Evolutionary conservation across 1,140 invertebrate species (phyloP).

Genomic region (Sesamia nonagrioides): DNA sequence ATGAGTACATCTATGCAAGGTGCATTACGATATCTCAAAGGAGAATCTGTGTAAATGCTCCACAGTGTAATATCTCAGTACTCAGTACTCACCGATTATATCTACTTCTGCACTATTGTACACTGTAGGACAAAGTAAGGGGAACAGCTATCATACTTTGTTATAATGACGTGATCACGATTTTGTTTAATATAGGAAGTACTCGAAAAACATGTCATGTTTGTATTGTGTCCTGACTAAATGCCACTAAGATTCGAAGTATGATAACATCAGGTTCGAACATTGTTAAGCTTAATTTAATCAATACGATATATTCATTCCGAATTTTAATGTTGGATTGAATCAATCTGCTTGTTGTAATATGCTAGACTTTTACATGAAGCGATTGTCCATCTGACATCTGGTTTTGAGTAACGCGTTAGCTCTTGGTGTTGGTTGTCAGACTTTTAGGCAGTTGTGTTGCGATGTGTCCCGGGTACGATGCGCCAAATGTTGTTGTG

Average conservation of each 20-base stretch:
- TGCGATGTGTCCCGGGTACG: no score
- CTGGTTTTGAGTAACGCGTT: no score
- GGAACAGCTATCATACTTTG: background rate
- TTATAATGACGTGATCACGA: conserved; percentile 1
- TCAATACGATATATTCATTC: no score
- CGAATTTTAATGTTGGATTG: no score
- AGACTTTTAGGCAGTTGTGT: no score
- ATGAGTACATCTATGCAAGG: background rate
- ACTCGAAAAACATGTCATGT: background rate
- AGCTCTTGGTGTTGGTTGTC: no score
- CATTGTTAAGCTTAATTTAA: no score
- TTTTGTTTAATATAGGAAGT: background rate
- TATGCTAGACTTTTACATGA: no score
- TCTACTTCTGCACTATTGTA: conserved; percentile 21
- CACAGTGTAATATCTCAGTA: conserved; percentile 16
- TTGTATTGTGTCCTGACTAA: background rate
- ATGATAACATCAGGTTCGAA: background rate
- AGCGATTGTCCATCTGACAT: no score
- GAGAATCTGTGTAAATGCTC: conserved; percentile 10
- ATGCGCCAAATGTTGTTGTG: no score
- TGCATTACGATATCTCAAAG: conserved; percentile 4
- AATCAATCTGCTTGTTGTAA: no score
- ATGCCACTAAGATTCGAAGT: background rate
- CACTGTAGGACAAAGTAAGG: conserved; percentile 38
- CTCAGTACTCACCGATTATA: background rate